phyloP scores from a whole-genome alignment of 1,140 invertebrate genomes.

The Samia ricini region DNA sequence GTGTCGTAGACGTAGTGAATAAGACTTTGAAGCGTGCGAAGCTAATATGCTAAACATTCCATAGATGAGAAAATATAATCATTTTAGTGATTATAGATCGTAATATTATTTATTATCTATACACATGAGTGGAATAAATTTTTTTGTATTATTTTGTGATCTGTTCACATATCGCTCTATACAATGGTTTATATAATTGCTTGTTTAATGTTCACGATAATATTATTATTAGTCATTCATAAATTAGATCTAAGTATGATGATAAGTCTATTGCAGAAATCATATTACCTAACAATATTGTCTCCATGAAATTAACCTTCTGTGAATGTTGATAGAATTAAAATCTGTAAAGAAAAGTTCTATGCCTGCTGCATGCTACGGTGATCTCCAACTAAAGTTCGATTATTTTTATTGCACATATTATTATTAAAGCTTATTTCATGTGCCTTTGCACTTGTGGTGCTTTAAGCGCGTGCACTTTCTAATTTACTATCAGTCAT shows the following conservation, averaged over 20 bases:
- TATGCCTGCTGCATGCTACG: slow-evolving; percentile 74
- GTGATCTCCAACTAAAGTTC: slow-evolving; percentile 37
- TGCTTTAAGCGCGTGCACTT: slow-evolving; percentile 60
- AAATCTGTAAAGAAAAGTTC: slow-evolving; percentile 11
- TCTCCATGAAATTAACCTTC: not conserved
- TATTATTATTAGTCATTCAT: slow-evolving; percentile 14
- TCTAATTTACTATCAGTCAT: slow-evolving; percentile 51
- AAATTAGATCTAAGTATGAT: slow-evolving; percentile 12
- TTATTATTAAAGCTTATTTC: slow-evolving; percentile 44
- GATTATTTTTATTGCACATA: slow-evolving; percentile 38
- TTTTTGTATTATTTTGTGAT: not conserved
- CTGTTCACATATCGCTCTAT: not conserved
- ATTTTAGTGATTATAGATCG: slow-evolving; percentile 57
- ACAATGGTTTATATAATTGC: not conserved
- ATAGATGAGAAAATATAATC: slow-evolving; percentile 27
- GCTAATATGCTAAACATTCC: slow-evolving; percentile 40
- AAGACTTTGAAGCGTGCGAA: slow-evolving; percentile 53
- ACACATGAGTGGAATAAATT: too few relatives aligned
- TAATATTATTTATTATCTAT: slow-evolving; percentile 40
- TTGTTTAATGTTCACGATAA: not conserved
- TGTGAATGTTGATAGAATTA: not conserved
- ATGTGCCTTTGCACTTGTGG: slow-evolving; percentile 41
- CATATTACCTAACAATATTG: too few relatives aligned
- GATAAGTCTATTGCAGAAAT: not conserved
- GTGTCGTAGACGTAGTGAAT: slow-evolving; percentile 65